Evolutionary conservation across 2,888 invertebrate species (phyloP).

Genomic region (Steinernema scapterisci): DNA sequence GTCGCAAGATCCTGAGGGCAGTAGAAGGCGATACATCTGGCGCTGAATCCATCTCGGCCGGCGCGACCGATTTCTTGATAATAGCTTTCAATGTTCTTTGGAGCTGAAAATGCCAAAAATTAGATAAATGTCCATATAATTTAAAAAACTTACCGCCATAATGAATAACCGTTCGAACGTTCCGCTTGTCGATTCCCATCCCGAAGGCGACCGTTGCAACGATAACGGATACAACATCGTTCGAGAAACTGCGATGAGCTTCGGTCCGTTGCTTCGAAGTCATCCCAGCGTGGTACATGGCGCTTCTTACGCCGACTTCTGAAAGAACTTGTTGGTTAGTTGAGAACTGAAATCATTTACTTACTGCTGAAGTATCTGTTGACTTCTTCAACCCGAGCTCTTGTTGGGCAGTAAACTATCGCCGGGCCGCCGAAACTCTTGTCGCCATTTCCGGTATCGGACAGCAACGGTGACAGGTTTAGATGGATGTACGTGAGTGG

Average conservation of each 20-base stretch:
- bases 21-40: conserved; percentile 87
- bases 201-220: conserved; percentile 83
- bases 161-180: conserved; percentile 85
- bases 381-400: conserved; percentile 82
- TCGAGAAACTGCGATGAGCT: conserved; percentile 51
- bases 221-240: conserved; percentile 73
- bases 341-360: conserved; percentile 67
- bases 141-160: conserved; percentile 47
- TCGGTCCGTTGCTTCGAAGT: conserved; percentile 74
- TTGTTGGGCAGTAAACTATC: conserved; percentile 70
- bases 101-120: conserved; percentile 52
- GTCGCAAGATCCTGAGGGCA: conserved; percentile 76
- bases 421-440: conserved; percentile 3
- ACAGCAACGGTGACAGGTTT: background rate
- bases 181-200: conserved; percentile 92
- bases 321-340: background rate
- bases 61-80: conserved; percentile 88
- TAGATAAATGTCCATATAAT: background rate
- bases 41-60: conserved; percentile 85
- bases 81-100: conserved; percentile 71
- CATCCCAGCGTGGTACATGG: conserved; percentile 81
- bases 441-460: background rate
- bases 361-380: conserved; percentile 73
- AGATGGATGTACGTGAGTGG: background rate
- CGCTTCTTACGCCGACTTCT: conserved; percentile 46